Conservation (phyloP, 2,797 vertebrate species). For the Nasua narica region DNA sequence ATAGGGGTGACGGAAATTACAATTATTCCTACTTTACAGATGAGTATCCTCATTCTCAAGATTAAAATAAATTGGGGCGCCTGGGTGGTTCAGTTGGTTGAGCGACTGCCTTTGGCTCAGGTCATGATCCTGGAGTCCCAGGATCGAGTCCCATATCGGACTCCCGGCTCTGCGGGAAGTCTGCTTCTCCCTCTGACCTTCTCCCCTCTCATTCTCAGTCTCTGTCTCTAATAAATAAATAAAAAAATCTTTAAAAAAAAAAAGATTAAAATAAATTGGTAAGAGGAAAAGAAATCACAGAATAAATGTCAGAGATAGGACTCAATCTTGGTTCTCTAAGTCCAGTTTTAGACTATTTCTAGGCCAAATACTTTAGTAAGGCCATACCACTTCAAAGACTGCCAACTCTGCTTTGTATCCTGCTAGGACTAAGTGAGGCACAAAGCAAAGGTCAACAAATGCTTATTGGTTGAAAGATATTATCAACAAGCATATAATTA, state of each 20-base stretch:
- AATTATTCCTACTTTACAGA: constrained; percentile 21
- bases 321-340: not conserved
- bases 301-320: constrained; percentile 25
- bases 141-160: too few relatives aligned
- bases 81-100: too few relatives aligned
- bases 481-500: not conserved
- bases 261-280: not conserved
- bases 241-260: too few relatives aligned
- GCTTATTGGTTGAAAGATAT: not conserved
- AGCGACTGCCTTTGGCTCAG: too few relatives aligned
- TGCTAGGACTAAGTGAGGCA: not conserved
- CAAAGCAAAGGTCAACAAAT: not conserved
- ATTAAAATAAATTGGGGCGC: constrained; percentile 1
- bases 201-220: too few relatives aligned
- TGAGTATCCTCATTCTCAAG: not conserved
- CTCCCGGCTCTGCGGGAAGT: too few relatives aligned
- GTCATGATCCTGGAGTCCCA: too few relatives aligned
- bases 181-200: too few relatives aligned
- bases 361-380: not conserved
- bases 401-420: not conserved
- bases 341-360: not conserved
- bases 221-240: too few relatives aligned
- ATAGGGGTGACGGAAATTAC: not conserved
- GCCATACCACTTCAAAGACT: not conserved
- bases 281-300: not conserved